These are phyloP conservation scores for Bathynomus jamesi DNA, from an alignment of 1,140 invertebrate species.

Conservation along the genomic window DNA sequence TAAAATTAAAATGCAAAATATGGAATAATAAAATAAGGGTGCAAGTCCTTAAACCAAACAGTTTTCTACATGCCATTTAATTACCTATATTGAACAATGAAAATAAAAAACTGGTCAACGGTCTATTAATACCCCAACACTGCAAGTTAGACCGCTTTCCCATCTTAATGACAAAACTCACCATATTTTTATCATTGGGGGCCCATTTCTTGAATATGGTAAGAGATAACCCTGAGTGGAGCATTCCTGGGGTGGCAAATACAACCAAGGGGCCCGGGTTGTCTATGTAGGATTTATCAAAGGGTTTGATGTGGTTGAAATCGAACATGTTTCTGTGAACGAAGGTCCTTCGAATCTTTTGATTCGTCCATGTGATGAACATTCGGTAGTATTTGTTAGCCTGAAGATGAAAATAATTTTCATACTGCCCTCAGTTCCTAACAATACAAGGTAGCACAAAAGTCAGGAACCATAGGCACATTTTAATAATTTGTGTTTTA, in stretches of 20 bases:
- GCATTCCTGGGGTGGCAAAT: constrained; percentile 98
- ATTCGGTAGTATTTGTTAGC: constrained; percentile 99
- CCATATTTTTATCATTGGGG: constrained; percentile 96
- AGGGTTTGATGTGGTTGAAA: constrained; percentile 98
- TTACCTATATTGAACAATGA: too few species aligned
- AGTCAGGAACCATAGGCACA: too few species aligned
- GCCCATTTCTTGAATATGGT: constrained; percentile 99
- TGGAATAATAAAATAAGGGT: constrained; percentile 6
- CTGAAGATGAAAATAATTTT: too few species aligned
- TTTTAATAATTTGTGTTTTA: too few species aligned
- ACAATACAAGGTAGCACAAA: too few species aligned
- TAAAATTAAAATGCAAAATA: not conserved
- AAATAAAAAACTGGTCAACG: too few species aligned
- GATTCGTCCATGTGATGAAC: constrained; percentile 99
- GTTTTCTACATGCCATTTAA: too few species aligned
- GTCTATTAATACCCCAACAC: too few species aligned
- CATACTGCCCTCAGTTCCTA: too few species aligned
- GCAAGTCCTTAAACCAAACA: too few species aligned
- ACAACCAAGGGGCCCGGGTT: constrained; percentile 99
- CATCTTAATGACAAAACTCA: too few species aligned
- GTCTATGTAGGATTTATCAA: constrained; percentile 92
- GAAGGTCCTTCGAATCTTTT: constrained; percentile 99
- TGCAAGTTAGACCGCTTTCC: too few species aligned
- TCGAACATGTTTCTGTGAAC: constrained; percentile 99
- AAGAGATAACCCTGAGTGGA: constrained; percentile 94